A percentile compares a stretch with the other conserved stretches of the same genome.
These are phyloP conservation scores for Anorthoa munda DNA, from an alignment of 2,888 invertebrate species.

Conservation along the genomic window DNA sequence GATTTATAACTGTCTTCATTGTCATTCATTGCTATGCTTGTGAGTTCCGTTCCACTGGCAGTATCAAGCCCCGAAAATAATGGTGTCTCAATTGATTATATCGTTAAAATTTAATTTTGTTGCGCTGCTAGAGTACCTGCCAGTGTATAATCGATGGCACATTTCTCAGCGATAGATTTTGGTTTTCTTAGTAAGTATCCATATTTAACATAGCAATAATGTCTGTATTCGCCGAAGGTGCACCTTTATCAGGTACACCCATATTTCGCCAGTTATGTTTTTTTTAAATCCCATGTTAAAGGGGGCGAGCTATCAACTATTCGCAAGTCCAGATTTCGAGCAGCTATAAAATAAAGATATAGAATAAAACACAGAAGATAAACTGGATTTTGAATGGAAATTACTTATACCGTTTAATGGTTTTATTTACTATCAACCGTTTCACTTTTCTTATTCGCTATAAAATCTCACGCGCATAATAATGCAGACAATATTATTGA, in stretches of 20 bases:
- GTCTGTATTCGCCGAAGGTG: no score
- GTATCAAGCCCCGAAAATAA: conserved; percentile 61
- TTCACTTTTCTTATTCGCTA: conserved; percentile 66
- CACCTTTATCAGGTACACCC: no score
- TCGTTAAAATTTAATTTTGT: conserved; percentile 30
- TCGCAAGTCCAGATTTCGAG: no score
- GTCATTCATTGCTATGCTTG: conserved; percentile 66
- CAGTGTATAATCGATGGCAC: background rate
- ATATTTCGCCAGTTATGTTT: no score
- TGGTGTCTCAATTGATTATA: conserved; percentile 46
- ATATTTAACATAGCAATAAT: background rate
- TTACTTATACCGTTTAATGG: conserved; percentile 5
- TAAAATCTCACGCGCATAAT: conserved; percentile 63
- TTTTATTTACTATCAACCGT: conserved; percentile 48
- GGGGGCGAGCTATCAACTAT: no score
- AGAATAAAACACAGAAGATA: background rate
- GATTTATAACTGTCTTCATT: conserved; percentile 64
- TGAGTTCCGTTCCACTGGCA: conserved; percentile 70
- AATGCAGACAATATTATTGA: conserved; percentile 67
- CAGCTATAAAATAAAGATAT: background rate
- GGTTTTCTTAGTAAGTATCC: background rate
- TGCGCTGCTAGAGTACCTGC: conserved; percentile 5
- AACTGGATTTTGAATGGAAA: background rate
- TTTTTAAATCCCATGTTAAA: no score
- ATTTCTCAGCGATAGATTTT: background rate